These are phyloP conservation scores for Apogon talboti DNA, from an alignment of 2,797 vertebrate genomes.

Conservation along the genomic window DNA sequence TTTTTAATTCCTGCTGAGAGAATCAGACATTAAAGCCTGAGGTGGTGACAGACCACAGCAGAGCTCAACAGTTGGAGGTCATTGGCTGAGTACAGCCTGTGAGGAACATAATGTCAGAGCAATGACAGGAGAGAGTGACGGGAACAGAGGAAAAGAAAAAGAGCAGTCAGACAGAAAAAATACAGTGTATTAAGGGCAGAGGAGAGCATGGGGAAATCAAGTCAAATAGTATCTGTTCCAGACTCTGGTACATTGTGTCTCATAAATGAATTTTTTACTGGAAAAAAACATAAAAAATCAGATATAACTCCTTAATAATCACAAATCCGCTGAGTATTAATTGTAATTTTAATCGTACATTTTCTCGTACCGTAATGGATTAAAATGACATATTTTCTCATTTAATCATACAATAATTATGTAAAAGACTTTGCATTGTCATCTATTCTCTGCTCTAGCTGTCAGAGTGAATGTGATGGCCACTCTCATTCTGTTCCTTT, in stretches of 20 bases:
- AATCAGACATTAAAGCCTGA: slow-evolving; percentile 47
- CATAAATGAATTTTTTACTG: background rate
- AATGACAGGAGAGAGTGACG: slow-evolving; percentile 20
- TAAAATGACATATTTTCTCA: too few species aligned
- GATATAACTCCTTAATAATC: too few species aligned
- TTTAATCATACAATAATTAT: too few species aligned
- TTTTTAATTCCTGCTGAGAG: slow-evolving; percentile 22
- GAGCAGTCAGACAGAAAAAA: slow-evolving; percentile 1
- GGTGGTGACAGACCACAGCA: slow-evolving; percentile 49
- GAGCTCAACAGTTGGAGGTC: slow-evolving; percentile 43
- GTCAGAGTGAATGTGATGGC: slow-evolving; percentile 1
- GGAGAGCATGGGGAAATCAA: slow-evolving; percentile 6
- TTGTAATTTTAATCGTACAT: too few species aligned
- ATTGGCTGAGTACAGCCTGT: slow-evolving; percentile 27
- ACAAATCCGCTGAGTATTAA: too few species aligned
- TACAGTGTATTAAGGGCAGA: background rate
- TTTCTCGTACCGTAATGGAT: too few species aligned
- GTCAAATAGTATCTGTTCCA: slow-evolving; percentile 9
- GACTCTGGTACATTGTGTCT: slow-evolving; percentile 1
- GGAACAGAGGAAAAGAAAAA: background rate
- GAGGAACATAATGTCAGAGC: slow-evolving; percentile 40
- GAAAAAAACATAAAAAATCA: too few species aligned
- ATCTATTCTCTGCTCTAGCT: background rate
- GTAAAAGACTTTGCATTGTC: too few species aligned
- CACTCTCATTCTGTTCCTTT: background rate